These are phyloP conservation scores for Otis tarda DNA, from an alignment of 2,113 vertebrate genomes.

Conservation along the genomic window DNA sequence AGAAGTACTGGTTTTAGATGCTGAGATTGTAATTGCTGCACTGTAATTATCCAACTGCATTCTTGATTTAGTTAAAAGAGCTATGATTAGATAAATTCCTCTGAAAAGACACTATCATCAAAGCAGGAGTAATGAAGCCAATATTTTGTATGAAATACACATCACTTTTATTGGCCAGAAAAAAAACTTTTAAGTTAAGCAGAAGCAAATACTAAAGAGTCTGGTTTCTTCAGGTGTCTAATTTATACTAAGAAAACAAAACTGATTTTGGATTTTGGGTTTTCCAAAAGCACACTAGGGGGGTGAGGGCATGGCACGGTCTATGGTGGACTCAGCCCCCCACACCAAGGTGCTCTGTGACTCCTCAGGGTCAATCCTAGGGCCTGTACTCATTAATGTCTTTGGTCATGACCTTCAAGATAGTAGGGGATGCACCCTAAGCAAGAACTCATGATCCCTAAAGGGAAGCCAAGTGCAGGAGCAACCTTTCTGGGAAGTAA, in stretches of 20 bases:
- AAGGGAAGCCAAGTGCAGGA: neutral
- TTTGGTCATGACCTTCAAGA: neutral
- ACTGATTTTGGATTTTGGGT: neutral
- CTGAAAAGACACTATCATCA: neutral
- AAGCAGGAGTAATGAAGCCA: neutral
- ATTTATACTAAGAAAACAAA: neutral
- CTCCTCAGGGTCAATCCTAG: neutral
- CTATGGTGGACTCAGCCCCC: neutral
- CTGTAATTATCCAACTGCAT: neutral
- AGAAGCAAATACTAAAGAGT: neutral
- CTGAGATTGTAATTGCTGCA: neutral
- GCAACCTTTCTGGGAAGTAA: neutral
- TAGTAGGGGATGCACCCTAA: neutral
- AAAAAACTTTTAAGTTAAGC: neutral
- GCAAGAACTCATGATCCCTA: neutral
- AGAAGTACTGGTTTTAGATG: neutral
- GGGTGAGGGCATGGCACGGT: neutral
- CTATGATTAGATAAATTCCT: neutral
- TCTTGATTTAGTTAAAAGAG: neutral
- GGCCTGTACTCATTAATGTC: neutral
- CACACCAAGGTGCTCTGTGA: neutral
- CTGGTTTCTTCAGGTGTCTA: neutral
- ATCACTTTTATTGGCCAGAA: neutral
- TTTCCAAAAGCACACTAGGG: neutral
- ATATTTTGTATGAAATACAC: neutral